phyloP scores from a whole-genome alignment of 2,797 vertebrate genomes.

The Lacerta agilis region DNA sequence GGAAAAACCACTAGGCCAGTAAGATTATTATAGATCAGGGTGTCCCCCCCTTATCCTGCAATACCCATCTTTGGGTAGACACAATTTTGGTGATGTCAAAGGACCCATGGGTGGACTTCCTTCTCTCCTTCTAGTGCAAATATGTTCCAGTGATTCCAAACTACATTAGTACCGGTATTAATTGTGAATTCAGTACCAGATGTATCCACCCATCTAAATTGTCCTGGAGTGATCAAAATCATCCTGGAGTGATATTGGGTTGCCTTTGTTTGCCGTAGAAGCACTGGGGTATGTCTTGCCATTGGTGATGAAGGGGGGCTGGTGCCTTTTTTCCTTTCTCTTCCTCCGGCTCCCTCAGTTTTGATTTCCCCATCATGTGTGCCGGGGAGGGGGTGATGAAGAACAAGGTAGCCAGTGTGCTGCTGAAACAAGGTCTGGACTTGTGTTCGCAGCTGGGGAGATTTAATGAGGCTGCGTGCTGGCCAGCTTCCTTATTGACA shows the following conservation, averaged over 20 bases:
- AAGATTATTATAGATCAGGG: no score
- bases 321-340: neutral
- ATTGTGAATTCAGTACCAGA: neutral
- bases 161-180: neutral
- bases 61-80: neutral
- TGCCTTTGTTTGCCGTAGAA: neutral
- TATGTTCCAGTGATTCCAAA: neutral
- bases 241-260: neutral
- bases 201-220: no score
- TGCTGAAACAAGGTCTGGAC: neutral
- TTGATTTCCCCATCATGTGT: neutral
- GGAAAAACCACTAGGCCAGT: no score
- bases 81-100: neutral
- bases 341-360: neutral
- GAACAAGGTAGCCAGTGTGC: neutral
- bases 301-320: neutral
- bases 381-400: neutral
- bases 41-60: neutral
- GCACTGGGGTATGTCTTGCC: neutral
- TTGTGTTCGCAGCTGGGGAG: neutral
- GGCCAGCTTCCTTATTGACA: neutral
- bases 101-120: neutral
- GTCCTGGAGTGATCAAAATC: no score
- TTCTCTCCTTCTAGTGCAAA: neutral
- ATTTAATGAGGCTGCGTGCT: neutral